A percentile compares a stretch with the other conserved stretches of the same genome.
These are phyloP conservation scores for Holacanthus passer DNA, from an alignment of 2,113 vertebrate species.

Conservation along the genomic window DNA sequence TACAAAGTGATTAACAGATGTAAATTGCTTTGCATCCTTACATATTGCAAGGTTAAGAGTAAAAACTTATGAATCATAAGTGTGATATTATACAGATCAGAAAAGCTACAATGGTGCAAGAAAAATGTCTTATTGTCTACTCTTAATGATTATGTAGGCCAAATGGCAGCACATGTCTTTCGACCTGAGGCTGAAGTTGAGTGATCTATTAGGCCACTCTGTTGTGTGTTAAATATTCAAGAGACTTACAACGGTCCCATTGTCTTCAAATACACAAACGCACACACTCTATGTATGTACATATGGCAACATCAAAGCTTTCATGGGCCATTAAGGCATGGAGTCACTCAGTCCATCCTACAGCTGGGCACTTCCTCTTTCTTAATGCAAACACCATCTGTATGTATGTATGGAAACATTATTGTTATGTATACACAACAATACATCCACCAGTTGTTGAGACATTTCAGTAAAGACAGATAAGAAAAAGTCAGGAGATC, in stretches of 20 bases:
- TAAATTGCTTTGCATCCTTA: too few relatives aligned
- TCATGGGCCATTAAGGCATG: constrained; percentile 8
- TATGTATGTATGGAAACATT: not conserved
- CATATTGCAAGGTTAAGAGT: too few relatives aligned
- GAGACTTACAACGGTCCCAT: not conserved
- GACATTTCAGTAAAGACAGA: too few relatives aligned
- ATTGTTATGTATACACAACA: too few relatives aligned
- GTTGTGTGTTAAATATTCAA: constrained; percentile 48
- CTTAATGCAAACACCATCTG: not conserved
- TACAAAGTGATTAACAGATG: too few relatives aligned
- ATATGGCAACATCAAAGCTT: constrained; percentile 5
- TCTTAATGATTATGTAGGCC: not conserved
- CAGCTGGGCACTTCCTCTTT: not conserved
- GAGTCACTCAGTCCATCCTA: not conserved
- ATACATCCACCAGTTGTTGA: not conserved
- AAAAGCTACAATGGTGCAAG: not conserved
- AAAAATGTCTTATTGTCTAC: not conserved
- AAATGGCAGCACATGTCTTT: constrained; percentile 1
- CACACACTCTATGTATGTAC: not conserved
- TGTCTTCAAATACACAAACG: constrained; percentile 1
- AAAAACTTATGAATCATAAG: too few relatives aligned
- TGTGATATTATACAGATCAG: not conserved
- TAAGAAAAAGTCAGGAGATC: not conserved
- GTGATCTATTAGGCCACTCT: not conserved
- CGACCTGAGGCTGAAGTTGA: constrained; percentile 10